A percentile compares a stretch with the other conserved stretches of the same genome.
phyloP scores from a whole-genome alignment of 53 echinoderm and acorn worm genomes.

The Patiria pectinifera region DNA sequence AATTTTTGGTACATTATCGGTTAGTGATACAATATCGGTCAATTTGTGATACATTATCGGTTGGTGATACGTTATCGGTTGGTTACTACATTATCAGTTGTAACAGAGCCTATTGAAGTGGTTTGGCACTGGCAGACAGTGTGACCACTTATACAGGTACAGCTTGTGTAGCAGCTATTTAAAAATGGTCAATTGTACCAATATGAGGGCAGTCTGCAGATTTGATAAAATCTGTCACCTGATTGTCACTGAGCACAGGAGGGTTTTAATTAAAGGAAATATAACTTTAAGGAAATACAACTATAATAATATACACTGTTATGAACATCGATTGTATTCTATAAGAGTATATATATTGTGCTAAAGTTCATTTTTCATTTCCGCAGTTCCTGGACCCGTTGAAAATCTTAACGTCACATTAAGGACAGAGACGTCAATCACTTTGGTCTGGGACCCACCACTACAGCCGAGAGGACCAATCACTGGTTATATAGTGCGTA shows the following conservation, averaged over 20 bases:
- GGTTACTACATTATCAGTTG: too few species aligned
- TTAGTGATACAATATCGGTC: too few species aligned
- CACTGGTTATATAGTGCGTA: neutral
- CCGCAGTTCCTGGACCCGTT: neutral
- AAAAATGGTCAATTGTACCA: too few species aligned
- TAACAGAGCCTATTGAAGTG: too few species aligned
- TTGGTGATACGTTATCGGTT: too few species aligned
- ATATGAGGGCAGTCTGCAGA: neutral
- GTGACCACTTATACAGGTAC: too few species aligned
- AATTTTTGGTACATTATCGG: too few species aligned
- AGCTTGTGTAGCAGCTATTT: too few species aligned
- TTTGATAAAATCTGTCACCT: too few species aligned
- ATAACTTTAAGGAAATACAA: neutral
- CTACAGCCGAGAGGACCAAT: neutral
- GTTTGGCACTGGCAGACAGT: neutral
- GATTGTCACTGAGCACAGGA: too few species aligned
- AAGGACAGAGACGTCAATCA: neutral
- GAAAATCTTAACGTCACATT: neutral
- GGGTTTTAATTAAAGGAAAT: neutral
- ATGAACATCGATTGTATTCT: neutral
- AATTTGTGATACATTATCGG: too few species aligned
- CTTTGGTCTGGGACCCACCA: neutral
- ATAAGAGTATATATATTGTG: neutral
- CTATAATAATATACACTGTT: too few species aligned
- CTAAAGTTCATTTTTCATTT: neutral